These are phyloP conservation scores for Oophaga pumilio DNA, from an alignment of 2,113 vertebrate species.

Conservation along the genomic window DNA sequence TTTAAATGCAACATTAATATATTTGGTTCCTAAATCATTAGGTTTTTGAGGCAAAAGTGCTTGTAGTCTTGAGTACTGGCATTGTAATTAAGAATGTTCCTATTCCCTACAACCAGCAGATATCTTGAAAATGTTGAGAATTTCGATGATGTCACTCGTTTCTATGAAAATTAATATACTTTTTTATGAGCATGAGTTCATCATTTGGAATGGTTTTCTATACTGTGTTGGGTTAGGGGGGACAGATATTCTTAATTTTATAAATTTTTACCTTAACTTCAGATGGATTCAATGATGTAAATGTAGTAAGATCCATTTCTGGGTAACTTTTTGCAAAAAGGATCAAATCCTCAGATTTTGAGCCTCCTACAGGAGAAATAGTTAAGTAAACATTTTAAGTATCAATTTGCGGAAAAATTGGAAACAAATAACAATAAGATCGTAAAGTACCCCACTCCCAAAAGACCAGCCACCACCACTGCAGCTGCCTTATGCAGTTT, in stretches of 20 bases:
- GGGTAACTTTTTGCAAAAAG: constrained; percentile 1
- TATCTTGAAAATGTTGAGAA: background rate
- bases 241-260: background rate
- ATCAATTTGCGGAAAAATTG: background rate
- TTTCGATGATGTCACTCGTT: background rate
- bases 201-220: too few species aligned
- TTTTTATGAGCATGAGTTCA: background rate
- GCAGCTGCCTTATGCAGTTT: background rate
- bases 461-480: background rate
- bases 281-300: constrained; percentile 51
- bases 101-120: too few species aligned
- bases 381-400: background rate
- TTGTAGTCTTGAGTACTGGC: too few species aligned
- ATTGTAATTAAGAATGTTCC: too few species aligned
- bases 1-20: too few species aligned
- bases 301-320: constrained; percentile 55
- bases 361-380: constrained; percentile 50
- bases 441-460: background rate
- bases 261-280: constrained; percentile 47
- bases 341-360: constrained; percentile 38
- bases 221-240: background rate
- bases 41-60: too few species aligned
- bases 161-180: background rate
- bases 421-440: background rate
- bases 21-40: too few species aligned